Evolutionary conservation across 35 echinoderm and acorn worm species (phyloP).

Genomic region (Eucidaris tribuloides): DNA sequence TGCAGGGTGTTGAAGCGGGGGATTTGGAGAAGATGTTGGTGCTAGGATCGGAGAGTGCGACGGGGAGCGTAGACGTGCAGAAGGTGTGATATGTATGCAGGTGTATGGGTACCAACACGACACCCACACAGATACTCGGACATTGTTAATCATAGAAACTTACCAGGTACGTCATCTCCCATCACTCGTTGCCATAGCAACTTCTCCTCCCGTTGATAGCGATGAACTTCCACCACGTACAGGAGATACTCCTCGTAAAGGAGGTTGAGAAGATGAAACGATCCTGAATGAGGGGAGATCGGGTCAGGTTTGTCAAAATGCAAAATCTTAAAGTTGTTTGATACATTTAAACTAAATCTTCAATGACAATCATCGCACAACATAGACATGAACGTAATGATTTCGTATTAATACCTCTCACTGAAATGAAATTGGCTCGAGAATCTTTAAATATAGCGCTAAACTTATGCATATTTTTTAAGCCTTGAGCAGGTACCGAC

Average conservation of each 20-base stretch:
- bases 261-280: constrained; percentile 76
- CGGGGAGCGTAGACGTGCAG: neutral
- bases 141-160: neutral
- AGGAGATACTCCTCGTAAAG: constrained; percentile 82
- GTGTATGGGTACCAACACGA: neutral
- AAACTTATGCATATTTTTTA: too few species aligned
- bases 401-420: too few species aligned
- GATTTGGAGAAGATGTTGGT: neutral
- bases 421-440: too few species aligned
- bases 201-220: constrained; percentile 50
- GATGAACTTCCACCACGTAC: constrained; percentile 58
- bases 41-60: neutral
- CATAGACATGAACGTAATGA: too few species aligned
- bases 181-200: constrained; percentile 52
- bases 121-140: neutral
- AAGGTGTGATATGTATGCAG: neutral
- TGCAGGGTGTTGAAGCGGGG: neutral
- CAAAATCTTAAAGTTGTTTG: too few species aligned
- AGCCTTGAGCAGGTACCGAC: too few species aligned
- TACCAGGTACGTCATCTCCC: constrained; percentile 6
- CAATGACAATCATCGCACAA: too few species aligned
- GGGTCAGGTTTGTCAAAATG: too few species aligned
- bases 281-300: constrained; percentile 38
- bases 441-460: too few species aligned
- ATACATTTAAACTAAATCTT: too few species aligned